Conservation (phyloP, 1,140 invertebrate species). For the Piezodorus guildinii region DNA sequence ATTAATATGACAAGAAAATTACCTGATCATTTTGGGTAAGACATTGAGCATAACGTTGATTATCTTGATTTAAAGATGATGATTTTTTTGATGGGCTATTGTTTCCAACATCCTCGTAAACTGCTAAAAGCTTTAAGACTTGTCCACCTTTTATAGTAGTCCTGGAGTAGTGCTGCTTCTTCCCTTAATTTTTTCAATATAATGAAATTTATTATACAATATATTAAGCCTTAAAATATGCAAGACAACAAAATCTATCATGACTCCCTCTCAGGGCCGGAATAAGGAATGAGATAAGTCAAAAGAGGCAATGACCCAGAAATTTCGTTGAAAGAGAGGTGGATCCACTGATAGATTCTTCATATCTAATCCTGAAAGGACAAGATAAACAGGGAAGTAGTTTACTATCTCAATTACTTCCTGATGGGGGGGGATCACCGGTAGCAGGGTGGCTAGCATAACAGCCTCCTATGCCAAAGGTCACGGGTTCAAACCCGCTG, state of each 20-base stretch:
- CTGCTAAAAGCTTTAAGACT: constrained; percentile 37
- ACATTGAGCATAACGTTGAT: constrained; percentile 40
- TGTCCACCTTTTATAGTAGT: constrained; percentile 38
- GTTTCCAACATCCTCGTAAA: constrained; percentile 38
- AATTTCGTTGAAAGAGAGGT: background rate
- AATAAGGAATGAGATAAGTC: background rate
- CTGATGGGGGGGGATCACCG: too few relatives aligned
- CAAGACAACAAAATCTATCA: too few relatives aligned
- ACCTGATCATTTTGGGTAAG: constrained; percentile 30
- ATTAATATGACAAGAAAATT: background rate
- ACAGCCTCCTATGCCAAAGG: too few relatives aligned
- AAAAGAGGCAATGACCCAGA: background rate
- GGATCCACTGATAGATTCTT: too few relatives aligned
- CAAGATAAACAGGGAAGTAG: too few relatives aligned
- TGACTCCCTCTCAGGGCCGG: too few relatives aligned
- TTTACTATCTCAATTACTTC: too few relatives aligned
- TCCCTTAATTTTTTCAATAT: constrained; percentile 12
- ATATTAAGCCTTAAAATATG: too few relatives aligned
- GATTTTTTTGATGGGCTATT: constrained; percentile 18
- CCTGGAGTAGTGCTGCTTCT: constrained; percentile 36
- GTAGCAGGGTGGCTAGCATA: too few relatives aligned
- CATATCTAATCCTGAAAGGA: too few relatives aligned
- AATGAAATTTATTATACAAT: too few relatives aligned
- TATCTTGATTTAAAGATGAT: constrained; percentile 13
- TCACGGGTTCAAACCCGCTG: too few relatives aligned